Evolutionary conservation across 2,797 vertebrate species (phyloP), one percentile per base, ranked within the genome.

Genomic region (Falco peregrinus): DNA sequence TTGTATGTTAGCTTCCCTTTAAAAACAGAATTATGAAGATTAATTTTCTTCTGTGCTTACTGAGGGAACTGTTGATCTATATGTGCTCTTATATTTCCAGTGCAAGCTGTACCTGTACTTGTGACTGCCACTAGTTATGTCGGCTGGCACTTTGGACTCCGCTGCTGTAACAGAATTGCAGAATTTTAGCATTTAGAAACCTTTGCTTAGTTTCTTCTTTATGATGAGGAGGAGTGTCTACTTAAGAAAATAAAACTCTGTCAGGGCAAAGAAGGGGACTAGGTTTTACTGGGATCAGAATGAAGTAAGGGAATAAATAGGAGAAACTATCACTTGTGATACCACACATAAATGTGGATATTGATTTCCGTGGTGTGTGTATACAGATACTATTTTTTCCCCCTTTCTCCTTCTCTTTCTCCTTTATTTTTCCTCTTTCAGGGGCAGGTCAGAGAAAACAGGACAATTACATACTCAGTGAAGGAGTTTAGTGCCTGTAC

Each of bases 171-270:
- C 3, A 53, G 43, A 74, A 89, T 50, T 57, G 24, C 48, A 64
- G 65, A 69, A 75, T 51, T 89, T 84, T 77, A 80, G 26, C 21
- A 26, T 47, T 84, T 41, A 41, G 41, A 41, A 41, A n/a, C 35
- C 79, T 93, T 96, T 74, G 22, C 82, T 90, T 88, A 41, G 8
- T 71, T 90, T 86, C 31, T 83, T 74, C 21, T 81, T 88, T 83
- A 53, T 68, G 6, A 35, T 76, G 26, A 26, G 31, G 26, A 26
- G 31, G 37, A 74, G 13, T 31, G 25, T 54, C 50, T 89, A 3
- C 20, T 51, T 59, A 53, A 76, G 70, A 48, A 92, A 88, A 70
- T 11, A 24, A 2, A 71, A 29, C 16, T 59, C 18, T 35, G 8
- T 63, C 31, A 61, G 19, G 50, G 17, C 11, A 90, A 71, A 87